Percentiles rank a stretch among this genome's conserved stretches.
Evolutionary conservation across 1,140 invertebrate genomes (phyloP).

Genomic region (Eupristina koningsbergeri): DNA sequence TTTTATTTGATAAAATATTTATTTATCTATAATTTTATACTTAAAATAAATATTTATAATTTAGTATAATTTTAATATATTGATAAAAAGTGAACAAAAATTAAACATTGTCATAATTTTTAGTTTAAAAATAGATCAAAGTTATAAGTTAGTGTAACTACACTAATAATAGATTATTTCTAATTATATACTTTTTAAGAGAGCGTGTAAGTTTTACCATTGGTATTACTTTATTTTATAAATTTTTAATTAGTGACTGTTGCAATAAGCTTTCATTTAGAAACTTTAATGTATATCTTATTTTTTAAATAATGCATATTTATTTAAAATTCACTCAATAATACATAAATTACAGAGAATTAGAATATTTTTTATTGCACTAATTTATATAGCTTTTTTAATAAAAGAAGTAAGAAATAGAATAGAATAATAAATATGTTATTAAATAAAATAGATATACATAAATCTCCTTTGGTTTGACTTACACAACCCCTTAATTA

Average conservation of each 20-base stretch:
- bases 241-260: no score
- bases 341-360: no score
- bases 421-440: not conserved
- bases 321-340: no score
- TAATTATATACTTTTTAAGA: not conserved
- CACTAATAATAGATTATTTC: slow-evolving; percentile 10
- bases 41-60: not conserved
- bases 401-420: not conserved
- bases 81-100: slow-evolving; percentile 17
- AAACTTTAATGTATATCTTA: not conserved
- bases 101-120: slow-evolving; percentile 16
- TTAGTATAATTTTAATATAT: slow-evolving; percentile 21
- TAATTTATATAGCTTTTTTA: not conserved
- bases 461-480: not conserved
- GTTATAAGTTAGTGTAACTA: not conserved
- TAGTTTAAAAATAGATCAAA: slow-evolving; percentile 11
- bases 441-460: not conserved
- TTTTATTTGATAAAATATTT: not conserved
- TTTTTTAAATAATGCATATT: no score
- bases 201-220: not conserved
- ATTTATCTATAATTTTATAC: not conserved
- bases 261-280: no score
- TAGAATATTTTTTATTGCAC: not conserved
- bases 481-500: not conserved
- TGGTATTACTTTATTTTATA: not conserved